Base-by-base conservation (phyloP, 2,797 vertebrate species). In the Mergus octosetaceus region DNA sequence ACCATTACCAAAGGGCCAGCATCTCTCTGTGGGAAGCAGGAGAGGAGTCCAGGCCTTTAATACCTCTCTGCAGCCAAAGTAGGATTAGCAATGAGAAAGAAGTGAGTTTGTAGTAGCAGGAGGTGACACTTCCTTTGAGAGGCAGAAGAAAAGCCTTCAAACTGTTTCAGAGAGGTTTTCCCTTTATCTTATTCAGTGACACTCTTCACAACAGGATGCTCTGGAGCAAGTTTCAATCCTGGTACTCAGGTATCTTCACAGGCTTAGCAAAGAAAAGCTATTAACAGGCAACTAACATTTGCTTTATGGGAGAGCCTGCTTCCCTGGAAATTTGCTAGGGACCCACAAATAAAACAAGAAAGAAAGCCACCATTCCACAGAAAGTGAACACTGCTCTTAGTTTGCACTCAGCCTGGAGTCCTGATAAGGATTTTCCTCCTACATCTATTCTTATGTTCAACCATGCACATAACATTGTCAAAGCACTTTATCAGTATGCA, bases 1-100 rank as follows among this genome's bases (percentile, higher is more conserved):
- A 47, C 10, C 16, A 4, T 20, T 39, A 36, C 21, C 0, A 0
- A 41, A 74, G n/a, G 22, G 36, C 17, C 45, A 53, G 12, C 36
- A 43, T 22, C 3, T 36, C 24, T 25, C 38, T 27, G 27, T 56
- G 13, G 70, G 5, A 39, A 53, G 6, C 24, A 64, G 16, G 41
- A 65, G 38, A 49, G n/a, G 20, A 61, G 20, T 47, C 9, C 28
- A 53, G 36, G 28, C 30, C 15, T 61, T 36, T 30, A 13, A 28
- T 51, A 39, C 11, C 11, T 27, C 19, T 17, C 18, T 73, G 17
- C 41, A 34, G 47, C 36, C n/a, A 36, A 75, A 65, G 13, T 32
- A 28, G 45, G 17, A 69, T 34, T 4, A 78, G 19, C 18, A 53
- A n/a, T 11, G 32, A 65, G 24, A 74, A 81, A 13, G 36, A 49